phyloP scores from a whole-genome alignment of 2,888 invertebrate species.

The Polymixis flavicincta region DNA sequence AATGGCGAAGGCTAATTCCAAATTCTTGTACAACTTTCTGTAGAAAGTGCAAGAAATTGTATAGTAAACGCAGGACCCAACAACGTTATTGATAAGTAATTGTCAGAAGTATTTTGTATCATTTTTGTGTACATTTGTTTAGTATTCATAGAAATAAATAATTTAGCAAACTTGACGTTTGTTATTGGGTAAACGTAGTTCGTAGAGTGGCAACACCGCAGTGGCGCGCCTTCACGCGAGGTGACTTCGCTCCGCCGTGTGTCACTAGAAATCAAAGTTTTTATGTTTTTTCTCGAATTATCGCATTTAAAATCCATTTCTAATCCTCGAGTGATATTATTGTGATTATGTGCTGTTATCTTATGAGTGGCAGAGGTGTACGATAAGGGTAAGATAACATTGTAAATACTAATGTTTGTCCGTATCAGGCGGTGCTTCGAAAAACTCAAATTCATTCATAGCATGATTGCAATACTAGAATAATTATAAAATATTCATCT shows the following conservation, averaged over 20 bases:
- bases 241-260: conserved; percentile 77
- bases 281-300: conserved; percentile 82
- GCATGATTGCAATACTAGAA: conserved; percentile 49
- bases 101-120: conserved; percentile 18
- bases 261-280: conserved; percentile 85
- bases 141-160: conserved; percentile 50
- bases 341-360: conserved; percentile 89
- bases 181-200: conserved; percentile 63
- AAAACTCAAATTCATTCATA: conserved; percentile 63
- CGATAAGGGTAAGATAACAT: conserved; percentile 86
- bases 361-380: conserved; percentile 82
- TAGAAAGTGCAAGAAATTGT: conserved; percentile 65
- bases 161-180: conserved; percentile 58
- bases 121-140: conserved; percentile 22
- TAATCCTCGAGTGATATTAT: conserved; percentile 78
- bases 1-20: conserved; percentile 58
- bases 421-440: conserved; percentile 74
- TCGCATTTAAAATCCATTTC: conserved; percentile 71
- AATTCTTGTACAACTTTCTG: conserved; percentile 73
- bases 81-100: conserved; percentile 15
- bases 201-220: conserved; percentile 78
- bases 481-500: conserved; percentile 53
- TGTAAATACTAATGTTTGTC: conserved; percentile 73
- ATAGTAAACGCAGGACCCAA: conserved; percentile 12
- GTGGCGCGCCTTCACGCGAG: conserved; percentile 83